These are phyloP conservation scores for Discoglossus pictus DNA, from an alignment of 2,797 vertebrate genomes.

Conservation along the genomic window DNA sequence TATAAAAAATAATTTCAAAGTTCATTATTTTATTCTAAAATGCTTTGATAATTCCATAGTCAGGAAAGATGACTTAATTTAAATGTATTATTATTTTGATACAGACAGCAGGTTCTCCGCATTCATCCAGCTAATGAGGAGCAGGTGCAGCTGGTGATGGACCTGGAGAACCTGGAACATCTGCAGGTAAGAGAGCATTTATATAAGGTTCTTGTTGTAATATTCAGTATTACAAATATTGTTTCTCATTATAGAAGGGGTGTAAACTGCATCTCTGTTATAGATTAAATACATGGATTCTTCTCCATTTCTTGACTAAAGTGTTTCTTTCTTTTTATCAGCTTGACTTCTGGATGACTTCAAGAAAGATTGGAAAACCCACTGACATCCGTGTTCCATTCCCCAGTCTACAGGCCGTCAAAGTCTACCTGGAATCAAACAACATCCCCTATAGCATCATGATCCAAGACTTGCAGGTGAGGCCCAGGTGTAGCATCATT, in stretches of 20 bases:
- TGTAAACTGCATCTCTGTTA: no score
- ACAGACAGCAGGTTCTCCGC: constrained; percentile 87
- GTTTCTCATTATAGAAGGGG: no score
- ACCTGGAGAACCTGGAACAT: constrained; percentile 71
- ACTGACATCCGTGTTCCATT: constrained; percentile 85
- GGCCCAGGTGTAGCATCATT: no score
- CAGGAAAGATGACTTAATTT: no score
- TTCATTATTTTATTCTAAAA: no score
- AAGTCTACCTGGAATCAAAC: constrained; percentile 74
- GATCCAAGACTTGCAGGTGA: constrained; percentile 88
- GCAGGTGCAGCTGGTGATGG: constrained; percentile 75
- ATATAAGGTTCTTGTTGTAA: no score
- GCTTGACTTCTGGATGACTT: constrained; percentile 87
- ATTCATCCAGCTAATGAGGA: constrained; percentile 64
- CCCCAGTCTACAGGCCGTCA: constrained; percentile 74
- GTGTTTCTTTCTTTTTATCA: constrained; percentile 51
- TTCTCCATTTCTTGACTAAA: no score
- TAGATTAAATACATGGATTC: no score
- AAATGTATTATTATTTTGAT: neutral
- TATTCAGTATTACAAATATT: no score
- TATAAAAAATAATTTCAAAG: no score
- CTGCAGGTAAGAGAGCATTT: constrained; percentile 68
- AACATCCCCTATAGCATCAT: constrained; percentile 76
- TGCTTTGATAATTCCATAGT: no score
- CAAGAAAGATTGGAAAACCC: constrained; percentile 54